A percentile compares a stretch with the other conserved stretches of the same genome.
Evolutionary conservation across 2,888 invertebrate species (phyloP).

Genomic region (Drosophila flavopinicola): DNA sequence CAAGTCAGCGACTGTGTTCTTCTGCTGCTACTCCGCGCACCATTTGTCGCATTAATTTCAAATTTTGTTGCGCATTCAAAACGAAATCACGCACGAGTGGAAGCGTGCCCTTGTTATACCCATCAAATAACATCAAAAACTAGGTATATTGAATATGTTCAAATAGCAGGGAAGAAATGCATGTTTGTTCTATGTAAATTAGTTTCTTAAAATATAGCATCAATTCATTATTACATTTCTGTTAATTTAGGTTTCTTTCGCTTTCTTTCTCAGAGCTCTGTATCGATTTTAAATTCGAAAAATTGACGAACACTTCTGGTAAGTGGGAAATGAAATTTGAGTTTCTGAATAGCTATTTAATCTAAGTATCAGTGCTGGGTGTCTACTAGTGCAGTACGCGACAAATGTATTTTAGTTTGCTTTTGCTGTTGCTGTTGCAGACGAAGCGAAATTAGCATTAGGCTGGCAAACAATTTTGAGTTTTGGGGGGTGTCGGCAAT

Average conservation of each 20-base stretch:
- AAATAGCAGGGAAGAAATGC: not conserved
- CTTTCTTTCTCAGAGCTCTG: too few relatives aligned
- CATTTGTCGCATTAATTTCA: constrained; percentile 66
- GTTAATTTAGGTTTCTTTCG: too few relatives aligned
- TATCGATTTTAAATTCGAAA: too few relatives aligned
- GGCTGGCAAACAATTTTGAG: constrained; percentile 53
- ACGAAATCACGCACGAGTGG: constrained; percentile 46
- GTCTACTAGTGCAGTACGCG: not conserved
- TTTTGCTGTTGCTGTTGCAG: constrained; percentile 50
- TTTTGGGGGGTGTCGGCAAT: constrained; percentile 3
- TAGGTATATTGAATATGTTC: not conserved
- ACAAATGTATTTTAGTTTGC: not conserved
- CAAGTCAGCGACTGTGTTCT: constrained; percentile 5
- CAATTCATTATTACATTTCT: too few relatives aligned
- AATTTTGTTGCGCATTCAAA: constrained; percentile 59
- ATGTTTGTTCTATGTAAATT: not conserved
- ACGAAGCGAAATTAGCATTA: constrained; percentile 67
- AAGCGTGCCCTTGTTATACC: not conserved
- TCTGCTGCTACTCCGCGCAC: constrained; percentile 12
- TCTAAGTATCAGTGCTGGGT: constrained; percentile 7
- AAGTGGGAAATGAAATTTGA: too few relatives aligned
- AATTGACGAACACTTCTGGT: too few relatives aligned
- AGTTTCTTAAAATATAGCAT: too few relatives aligned
- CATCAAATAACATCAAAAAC: not conserved
- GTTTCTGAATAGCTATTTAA: not conserved